These are phyloP conservation scores for Solenopsis fugax DNA, from an alignment of 1,140 invertebrate species.

Conservation along the genomic window DNA sequence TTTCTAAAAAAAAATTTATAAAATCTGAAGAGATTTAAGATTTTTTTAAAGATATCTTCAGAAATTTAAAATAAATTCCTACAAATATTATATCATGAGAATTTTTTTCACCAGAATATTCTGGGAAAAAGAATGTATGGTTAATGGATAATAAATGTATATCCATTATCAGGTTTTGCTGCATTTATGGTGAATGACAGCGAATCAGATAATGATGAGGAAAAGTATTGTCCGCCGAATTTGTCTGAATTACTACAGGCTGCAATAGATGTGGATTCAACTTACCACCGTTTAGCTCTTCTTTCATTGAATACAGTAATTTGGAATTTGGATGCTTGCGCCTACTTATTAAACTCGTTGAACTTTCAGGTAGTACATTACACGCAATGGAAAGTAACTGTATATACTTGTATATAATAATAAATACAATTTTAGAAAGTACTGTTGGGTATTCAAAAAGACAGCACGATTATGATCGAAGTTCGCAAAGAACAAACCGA, in stretches of 20 bases:
- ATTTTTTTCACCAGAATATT: no score
- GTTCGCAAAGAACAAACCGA: slow-evolving; percentile 64
- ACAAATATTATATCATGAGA: no score
- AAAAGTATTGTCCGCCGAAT: slow-evolving; percentile 78
- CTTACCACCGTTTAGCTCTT: slow-evolving; percentile 82
- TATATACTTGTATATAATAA: background rate
- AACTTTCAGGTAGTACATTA: slow-evolving; percentile 81
- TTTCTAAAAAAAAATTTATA: no score
- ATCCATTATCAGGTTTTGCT: slow-evolving; percentile 78
- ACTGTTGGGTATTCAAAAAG: slow-evolving; percentile 81
- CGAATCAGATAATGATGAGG: slow-evolving; percentile 72
- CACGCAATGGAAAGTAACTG: background rate
- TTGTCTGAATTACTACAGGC: slow-evolving; percentile 80
- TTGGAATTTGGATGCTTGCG: slow-evolving; percentile 83
- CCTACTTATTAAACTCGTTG: slow-evolving; percentile 79
- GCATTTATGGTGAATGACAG: slow-evolving; percentile 78
- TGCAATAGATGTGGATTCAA: slow-evolving; percentile 78
- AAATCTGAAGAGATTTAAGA: no score
- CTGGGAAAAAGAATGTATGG: background rate
- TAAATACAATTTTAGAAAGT: slow-evolving; percentile 75
- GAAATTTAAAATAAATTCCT: no score
- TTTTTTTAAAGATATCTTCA: no score
- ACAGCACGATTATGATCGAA: slow-evolving; percentile 65
- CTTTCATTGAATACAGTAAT: slow-evolving; percentile 80
- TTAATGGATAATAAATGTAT: background rate